Evolutionary conservation across 2,888 invertebrate species (phyloP).

Genomic region (Vanessa cardui): DNA sequence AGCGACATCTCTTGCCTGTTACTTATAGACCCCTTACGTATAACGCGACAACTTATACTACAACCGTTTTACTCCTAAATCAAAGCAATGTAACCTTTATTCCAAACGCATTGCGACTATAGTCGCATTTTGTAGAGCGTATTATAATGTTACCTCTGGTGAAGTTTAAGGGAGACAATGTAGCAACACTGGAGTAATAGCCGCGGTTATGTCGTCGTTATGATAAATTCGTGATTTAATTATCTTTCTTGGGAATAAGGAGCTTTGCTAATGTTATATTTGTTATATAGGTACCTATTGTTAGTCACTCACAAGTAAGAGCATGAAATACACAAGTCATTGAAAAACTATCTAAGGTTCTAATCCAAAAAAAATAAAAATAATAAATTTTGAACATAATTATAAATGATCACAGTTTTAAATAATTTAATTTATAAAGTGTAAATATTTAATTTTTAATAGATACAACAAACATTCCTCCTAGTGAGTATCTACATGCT

Average conservation of each 20-base stretch:
- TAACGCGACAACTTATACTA: conserved; percentile 41
- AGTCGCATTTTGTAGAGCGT: not conserved
- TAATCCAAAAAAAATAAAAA: too few species aligned
- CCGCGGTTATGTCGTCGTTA: conserved; percentile 64
- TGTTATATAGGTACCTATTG: conserved; percentile 31
- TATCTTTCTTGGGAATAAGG: conserved; percentile 54
- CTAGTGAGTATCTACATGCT: too few species aligned
- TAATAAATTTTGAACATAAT: too few species aligned
- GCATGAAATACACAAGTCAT: not conserved
- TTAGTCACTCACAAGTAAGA: not conserved
- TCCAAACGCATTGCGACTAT: not conserved
- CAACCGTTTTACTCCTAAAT: not conserved
- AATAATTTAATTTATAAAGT: too few species aligned
- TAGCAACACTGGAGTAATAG: conserved; percentile 60
- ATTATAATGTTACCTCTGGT: conserved; percentile 17
- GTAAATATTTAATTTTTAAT: too few species aligned
- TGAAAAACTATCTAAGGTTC: too few species aligned
- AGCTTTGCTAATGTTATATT: conserved; percentile 44
- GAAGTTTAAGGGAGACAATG: conserved; percentile 57
- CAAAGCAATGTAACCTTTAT: conserved; percentile 41
- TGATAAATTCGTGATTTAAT: conserved; percentile 72
- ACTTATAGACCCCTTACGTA: conserved; percentile 76
- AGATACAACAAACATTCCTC: too few species aligned
- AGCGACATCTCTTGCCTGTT: conserved; percentile 73
- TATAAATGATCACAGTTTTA: too few species aligned